Evolutionary conservation across 2,797 vertebrate genomes (phyloP).

Genomic region (Myotis planiceps): DNA sequence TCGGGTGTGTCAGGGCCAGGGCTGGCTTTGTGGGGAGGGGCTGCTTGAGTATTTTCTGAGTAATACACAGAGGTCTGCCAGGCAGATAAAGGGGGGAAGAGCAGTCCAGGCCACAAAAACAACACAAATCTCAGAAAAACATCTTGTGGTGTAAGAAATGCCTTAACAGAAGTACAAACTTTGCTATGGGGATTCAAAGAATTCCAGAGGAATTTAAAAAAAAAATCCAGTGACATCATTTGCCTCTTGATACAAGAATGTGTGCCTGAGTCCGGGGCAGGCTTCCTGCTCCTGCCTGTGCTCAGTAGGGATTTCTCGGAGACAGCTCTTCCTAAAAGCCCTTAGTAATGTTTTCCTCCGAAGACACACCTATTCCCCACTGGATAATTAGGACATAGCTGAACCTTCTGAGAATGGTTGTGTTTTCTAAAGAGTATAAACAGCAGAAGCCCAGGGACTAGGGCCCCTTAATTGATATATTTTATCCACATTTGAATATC

Average conservation of each 20-base stretch:
- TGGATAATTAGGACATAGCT: slow-evolving; percentile 65
- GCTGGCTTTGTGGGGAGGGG: background rate
- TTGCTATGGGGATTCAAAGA: slow-evolving; percentile 36
- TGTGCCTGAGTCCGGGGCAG: background rate
- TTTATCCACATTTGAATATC: slow-evolving; percentile 45
- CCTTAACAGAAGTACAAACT: background rate
- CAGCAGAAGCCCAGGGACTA: background rate
- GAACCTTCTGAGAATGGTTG: slow-evolving; percentile 36
- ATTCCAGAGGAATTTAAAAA: slow-evolving; percentile 56
- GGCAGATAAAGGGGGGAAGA: background rate
- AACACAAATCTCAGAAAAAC: slow-evolving; percentile 25
- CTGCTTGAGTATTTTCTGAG: background rate
- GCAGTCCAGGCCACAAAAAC: background rate
- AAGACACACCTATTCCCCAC: slow-evolving; percentile 54
- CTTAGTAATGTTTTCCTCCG: slow-evolving; percentile 35
- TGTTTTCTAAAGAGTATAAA: slow-evolving; percentile 17
- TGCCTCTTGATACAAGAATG: slow-evolving; percentile 21
- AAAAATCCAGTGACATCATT: background rate
- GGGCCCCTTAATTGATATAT: slow-evolving; percentile 56
- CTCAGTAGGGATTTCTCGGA: slow-evolving; percentile 57
- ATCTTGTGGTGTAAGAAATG: slow-evolving; percentile 24
- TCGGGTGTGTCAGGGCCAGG: background rate
- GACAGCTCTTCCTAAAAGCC: slow-evolving; percentile 59
- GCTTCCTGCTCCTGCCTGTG: background rate
- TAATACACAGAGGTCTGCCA: background rate